Evolutionary conservation across 1,140 invertebrate species (phyloP).

Genomic region (Sycobia sp.): DNA sequence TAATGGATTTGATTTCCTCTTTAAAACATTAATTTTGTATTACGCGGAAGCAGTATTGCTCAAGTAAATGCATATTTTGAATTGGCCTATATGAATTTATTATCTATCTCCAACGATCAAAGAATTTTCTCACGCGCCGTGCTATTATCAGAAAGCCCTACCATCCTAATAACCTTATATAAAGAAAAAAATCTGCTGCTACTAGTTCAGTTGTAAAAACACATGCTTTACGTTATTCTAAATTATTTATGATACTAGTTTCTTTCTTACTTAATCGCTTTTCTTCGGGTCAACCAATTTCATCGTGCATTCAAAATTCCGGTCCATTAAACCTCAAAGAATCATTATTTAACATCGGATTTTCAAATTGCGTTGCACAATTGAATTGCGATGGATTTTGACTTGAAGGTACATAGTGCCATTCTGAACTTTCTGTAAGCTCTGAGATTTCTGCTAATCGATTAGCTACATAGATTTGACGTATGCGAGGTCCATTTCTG

Average conservation of each 20-base stretch:
- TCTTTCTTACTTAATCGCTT: neutral
- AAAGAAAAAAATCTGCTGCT: no score
- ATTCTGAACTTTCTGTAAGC: slow-evolving; percentile 37
- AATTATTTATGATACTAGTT: neutral
- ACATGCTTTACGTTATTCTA: neutral
- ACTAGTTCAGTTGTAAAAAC: neutral
- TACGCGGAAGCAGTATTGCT: no score
- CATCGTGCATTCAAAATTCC: slow-evolving; percentile 18
- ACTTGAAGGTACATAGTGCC: no score
- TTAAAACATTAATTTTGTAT: neutral
- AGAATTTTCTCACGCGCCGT: no score
- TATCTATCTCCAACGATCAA: no score
- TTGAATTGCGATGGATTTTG: no score
- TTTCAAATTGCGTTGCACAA: slow-evolving; percentile 33
- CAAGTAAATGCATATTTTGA: no score
- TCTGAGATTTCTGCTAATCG: slow-evolving; percentile 47
- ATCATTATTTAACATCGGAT: neutral
- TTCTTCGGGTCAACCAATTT: slow-evolving; percentile 23
- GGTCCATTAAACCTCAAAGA: slow-evolving; percentile 26
- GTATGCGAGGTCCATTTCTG: slow-evolving; percentile 36
- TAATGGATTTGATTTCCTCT: neutral
- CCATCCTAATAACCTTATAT: neutral
- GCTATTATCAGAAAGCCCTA: no score
- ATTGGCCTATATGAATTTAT: neutral
- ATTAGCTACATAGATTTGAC: slow-evolving; percentile 42